These are phyloP conservation scores for Danaus chrysippus DNA, from an alignment of 2,888 invertebrate species.

Conservation along the genomic window DNA sequence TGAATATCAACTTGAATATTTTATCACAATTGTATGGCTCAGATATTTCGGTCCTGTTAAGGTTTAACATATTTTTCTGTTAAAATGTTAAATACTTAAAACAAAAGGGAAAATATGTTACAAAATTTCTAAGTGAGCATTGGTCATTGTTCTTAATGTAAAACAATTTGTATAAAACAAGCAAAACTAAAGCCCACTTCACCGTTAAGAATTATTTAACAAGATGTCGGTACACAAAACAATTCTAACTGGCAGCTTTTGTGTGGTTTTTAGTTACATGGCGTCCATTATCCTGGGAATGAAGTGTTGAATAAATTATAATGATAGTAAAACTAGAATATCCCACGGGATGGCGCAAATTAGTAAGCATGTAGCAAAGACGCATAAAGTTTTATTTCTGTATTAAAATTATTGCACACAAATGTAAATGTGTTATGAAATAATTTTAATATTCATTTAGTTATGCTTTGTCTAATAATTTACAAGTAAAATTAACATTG, in stretches of 20 bases:
- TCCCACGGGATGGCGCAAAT: constrained; percentile 21
- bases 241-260: constrained; percentile 16
- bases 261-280: constrained; percentile 26
- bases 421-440: background rate
- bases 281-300: constrained; percentile 19
- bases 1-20: too few species aligned
- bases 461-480: too few species aligned
- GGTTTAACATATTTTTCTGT: too few species aligned
- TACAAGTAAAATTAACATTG: too few species aligned
- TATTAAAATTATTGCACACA: background rate
- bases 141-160: constrained; percentile 4
- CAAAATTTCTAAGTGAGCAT: background rate
- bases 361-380: constrained; percentile 23
- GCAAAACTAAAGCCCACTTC: background rate
- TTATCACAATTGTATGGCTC: too few species aligned
- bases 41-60: too few species aligned
- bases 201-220: constrained; percentile 2
- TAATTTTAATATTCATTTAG: too few species aligned
- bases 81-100: background rate
- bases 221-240: constrained; percentile 15
- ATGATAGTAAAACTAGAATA: constrained; percentile 24
- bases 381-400: constrained; percentile 9
- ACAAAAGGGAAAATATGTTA: background rate
- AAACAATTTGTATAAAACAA: constrained; percentile 2
- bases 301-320: constrained; percentile 28